Evolutionary conservation across 2,797 vertebrate genomes (phyloP), one percentile per base, ranked within the genome.

Genomic region (Rallus crepitans): DNA sequence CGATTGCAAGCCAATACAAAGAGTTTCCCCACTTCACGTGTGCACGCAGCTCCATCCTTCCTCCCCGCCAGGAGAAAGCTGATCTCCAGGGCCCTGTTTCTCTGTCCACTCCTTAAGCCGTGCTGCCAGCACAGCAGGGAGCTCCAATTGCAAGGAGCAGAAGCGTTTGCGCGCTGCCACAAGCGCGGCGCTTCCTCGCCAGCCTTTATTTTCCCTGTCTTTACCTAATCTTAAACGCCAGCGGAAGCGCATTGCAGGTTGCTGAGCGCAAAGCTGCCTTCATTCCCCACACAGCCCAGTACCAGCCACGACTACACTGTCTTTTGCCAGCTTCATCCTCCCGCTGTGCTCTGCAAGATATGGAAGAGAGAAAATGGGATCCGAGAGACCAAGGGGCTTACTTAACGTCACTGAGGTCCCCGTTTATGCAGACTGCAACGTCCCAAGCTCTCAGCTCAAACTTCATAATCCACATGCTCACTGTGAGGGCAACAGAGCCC

Each of bases 161-260:
- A 52, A 73, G 15, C 3, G 12, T 37, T 63, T 9, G 12, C 6
- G 3, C 5, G 2, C 5, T 61, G 30, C 53, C 56, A 24, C 33
- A 28, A 15, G 76, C 63, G 17, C 0, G 0, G 21, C 18, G 16
- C 23, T 87, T 70, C 45, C 42, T 10, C 25, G 61, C 7, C 28
- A 42, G 63, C 24, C 47, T 65, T 56, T 35, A 1, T 59, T 61
- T 27, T 40, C 28, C 55, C 17, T 40, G 40, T 30, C 40, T 82
- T 50, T 21, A 37, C 37, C 68, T 35, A 42, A 69, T 11, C 6
- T 47, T 12, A 9, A 37, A 39, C 0, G 7, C 24, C 28, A 65
- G 66, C 57, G 53, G 70, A 59, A 37, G 9, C 0, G 0, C 24
- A 18, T 9, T 0, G 0, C 16, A 30, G 24, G 7, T 57, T 61